Base-by-base conservation (phyloP, 1,140 invertebrate genomes). In the Chironomus striatipennis region DNA sequence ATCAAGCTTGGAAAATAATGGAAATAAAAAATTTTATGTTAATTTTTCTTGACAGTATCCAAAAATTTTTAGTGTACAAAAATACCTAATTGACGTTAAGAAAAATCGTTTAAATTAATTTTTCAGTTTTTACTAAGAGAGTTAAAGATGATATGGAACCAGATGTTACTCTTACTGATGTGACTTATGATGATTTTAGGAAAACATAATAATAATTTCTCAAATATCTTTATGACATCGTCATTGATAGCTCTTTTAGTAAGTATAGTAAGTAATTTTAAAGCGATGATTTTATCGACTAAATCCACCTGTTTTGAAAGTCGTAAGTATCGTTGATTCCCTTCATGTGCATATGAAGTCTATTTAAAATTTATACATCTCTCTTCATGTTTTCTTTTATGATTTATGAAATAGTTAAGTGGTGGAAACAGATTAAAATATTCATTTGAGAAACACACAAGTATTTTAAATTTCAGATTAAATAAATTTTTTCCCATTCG, bases 171-270 rank as follows among this genome's bases (percentile, higher is more conserved):
- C 24, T 34, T 34, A 34, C 24, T 34, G 24, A 34, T 2, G 24
- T 34, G 24, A 34, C 24, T 34, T 34, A 34, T 34, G 24, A 34
- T 34, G 24, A 34, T 34, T 34, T 34, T 34, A 34, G 24, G 24
- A 34, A 34, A 34, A 34, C 24, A 34, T 34, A 34, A 34, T 34
- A 34, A 34, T 34, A 34, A 34, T 57, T 57, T 57, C n/a, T 57
- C 47, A n/a, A 57, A n/a, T 67, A 67, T 67, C 20, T 70, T 70
- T 70, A 70, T 70, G 65, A 70, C 65, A 70, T 15, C 18, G 65
- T 20, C 9, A 20, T 70, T 70, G 65, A 70, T 70, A 70, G 65
- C 65, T 70, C 65, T 20, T 18, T 70, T 20, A 57, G 47, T 12
- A 15, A 15, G 47, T n/a, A n/a, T 47, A 15, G 15, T 57, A n/a